These are phyloP conservation scores for Oreonectes daqikongensis DNA, from an alignment of 2,797 vertebrate genomes.

Conservation along the genomic window DNA sequence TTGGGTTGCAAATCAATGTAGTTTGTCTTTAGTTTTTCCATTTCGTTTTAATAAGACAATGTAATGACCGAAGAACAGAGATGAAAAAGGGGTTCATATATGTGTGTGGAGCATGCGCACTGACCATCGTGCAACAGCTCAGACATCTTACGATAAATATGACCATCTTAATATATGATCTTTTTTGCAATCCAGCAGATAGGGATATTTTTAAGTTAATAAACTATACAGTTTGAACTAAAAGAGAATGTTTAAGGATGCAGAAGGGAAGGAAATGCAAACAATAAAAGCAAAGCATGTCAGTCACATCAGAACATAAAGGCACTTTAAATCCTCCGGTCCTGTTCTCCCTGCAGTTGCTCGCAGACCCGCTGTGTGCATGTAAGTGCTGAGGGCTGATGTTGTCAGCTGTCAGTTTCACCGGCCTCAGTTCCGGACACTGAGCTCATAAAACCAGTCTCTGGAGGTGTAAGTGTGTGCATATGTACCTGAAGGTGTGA, in stretches of 20 bases:
- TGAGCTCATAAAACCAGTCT: constrained; percentile 89
- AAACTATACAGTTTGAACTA: background rate
- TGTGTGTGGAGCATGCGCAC: no score
- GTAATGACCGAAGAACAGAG: no score
- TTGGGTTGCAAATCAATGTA: no score
- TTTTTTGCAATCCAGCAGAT: no score
- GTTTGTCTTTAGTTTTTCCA: background rate
- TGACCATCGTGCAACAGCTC: no score
- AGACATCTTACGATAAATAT: no score
- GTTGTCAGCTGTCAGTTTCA: constrained; percentile 56
- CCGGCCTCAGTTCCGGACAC: constrained; percentile 75
- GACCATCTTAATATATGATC: no score
- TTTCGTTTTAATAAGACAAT: no score
- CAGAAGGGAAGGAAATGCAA: no score
- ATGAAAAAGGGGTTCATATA: no score
- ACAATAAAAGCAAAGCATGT: no score
- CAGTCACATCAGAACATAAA: no score
- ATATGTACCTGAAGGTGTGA: constrained; percentile 68
- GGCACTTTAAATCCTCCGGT: constrained; percentile 38
- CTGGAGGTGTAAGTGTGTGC: constrained; percentile 72
- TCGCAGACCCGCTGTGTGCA: constrained; percentile 42
- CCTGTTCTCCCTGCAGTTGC: constrained; percentile 7
- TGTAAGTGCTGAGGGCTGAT: constrained; percentile 40
- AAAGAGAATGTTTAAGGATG: background rate
- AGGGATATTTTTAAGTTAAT: background rate